Evolutionary conservation across 2,113 vertebrate species (phyloP).

Genomic region (Tangachromis dhanisi): DNA sequence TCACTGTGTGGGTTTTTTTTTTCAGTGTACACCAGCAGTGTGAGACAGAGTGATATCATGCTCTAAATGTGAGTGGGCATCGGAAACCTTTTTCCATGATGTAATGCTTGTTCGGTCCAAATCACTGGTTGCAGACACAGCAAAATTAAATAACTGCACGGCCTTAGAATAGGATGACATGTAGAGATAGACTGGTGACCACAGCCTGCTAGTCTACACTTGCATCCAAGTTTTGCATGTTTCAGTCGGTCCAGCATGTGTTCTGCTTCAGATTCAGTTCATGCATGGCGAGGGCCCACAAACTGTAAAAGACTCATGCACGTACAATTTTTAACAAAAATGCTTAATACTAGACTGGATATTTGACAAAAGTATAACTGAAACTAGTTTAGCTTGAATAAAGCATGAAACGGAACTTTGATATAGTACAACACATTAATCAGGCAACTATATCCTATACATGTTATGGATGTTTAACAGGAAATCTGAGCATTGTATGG

Average conservation of each 20-base stretch:
- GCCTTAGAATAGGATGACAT: slow-evolving; percentile 37
- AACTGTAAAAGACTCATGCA: not conserved
- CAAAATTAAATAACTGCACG: slow-evolving; percentile 42
- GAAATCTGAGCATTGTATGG: not conserved
- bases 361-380: not conserved
- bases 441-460: not conserved
- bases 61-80: slow-evolving; percentile 40
- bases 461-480: not conserved
- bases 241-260: not conserved
- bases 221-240: not conserved
- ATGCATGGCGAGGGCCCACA: not conserved
- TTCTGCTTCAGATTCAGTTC: slow-evolving; percentile 16
- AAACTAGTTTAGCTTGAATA: not conserved
- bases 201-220: slow-evolving; percentile 8
- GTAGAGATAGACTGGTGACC: slow-evolving; percentile 25
- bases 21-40: not conserved
- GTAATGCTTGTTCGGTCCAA: slow-evolving; percentile 34
- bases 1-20: not conserved
- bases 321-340: not conserved
- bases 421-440: not conserved
- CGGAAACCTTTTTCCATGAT: slow-evolving; percentile 54
- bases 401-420: not conserved
- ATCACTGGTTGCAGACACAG: slow-evolving; percentile 39
- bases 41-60: slow-evolving; percentile 53
- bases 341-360: not conserved